These are phyloP conservation scores for Condylostylus longicornis DNA, from an alignment of 1,140 invertebrate genomes.

Conservation along the genomic window DNA sequence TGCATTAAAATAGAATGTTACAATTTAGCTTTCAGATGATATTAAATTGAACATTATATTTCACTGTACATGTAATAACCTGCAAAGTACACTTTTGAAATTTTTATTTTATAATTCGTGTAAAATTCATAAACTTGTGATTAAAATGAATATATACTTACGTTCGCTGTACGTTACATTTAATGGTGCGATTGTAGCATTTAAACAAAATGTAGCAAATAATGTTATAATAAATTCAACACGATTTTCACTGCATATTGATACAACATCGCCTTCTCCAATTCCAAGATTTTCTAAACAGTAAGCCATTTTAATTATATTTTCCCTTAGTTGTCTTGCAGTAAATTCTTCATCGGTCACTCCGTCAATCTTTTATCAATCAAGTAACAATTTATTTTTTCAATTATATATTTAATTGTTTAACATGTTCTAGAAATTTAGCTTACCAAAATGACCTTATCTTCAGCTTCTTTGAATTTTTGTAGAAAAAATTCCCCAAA, in stretches of 20 bases:
- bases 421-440: not conserved
- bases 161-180: slow-evolving; percentile 44
- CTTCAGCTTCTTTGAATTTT: slow-evolving; percentile 10
- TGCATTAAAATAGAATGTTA: too few species aligned
- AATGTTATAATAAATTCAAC: slow-evolving; percentile 37
- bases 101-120: too few species aligned
- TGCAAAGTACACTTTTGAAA: too few species aligned
- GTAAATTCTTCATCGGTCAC: slow-evolving; percentile 30
- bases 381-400: too few species aligned
- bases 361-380: slow-evolving; percentile 33
- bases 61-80: too few species aligned
- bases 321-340: slow-evolving; percentile 31
- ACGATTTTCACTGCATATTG: slow-evolving; percentile 43
- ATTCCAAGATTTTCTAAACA: slow-evolving; percentile 32
- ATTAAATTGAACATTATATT: too few species aligned
- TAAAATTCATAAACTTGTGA: too few species aligned
- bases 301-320: slow-evolving; percentile 32
- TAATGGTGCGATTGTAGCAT: slow-evolving; percentile 41
- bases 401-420: not conserved
- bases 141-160: too few species aligned
- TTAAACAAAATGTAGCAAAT: slow-evolving; percentile 37
- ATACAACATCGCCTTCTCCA: slow-evolving; percentile 38
- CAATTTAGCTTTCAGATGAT: too few species aligned
- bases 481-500: slow-evolving; percentile 18
- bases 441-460: slow-evolving; percentile 9